Conservation (phyloP, 2,797 vertebrate genomes). For the Etheostoma perlongum region DNA sequence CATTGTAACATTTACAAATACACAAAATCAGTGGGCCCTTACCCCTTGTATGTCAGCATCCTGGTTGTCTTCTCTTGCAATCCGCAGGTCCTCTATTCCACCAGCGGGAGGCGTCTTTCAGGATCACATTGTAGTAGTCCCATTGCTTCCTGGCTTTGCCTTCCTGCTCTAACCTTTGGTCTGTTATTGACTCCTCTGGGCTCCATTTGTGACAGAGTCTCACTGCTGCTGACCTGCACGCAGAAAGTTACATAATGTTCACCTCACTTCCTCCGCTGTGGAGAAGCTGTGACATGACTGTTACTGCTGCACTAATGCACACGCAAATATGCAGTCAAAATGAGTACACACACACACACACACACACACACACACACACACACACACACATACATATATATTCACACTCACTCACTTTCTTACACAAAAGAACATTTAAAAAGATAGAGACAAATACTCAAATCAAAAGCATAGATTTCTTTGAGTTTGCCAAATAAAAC, state of each 20-base stretch:
- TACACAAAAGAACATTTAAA: not conserved
- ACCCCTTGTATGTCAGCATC: slow-evolving; percentile 67
- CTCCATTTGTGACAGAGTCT: slow-evolving; percentile 53
- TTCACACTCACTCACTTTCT: no score
- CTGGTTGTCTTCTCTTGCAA: slow-evolving; percentile 72
- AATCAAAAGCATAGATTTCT: not conserved
- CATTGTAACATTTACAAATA: not conserved
- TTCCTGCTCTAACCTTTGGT: slow-evolving; percentile 65
- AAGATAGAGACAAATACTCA: not conserved
- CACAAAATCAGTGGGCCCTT: not conserved
- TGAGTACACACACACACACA: no score
- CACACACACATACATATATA: no score
- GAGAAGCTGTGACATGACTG: not conserved
- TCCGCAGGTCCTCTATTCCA: slow-evolving; percentile 80
- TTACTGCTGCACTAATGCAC: no score
- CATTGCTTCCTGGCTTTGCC: slow-evolving; percentile 26
- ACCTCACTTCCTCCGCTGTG: not conserved
- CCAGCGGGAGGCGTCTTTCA: slow-evolving; percentile 85
- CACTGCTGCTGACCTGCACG: slow-evolving; percentile 50
- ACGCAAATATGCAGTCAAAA: no score
- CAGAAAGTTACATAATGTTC: slow-evolving; percentile 8
- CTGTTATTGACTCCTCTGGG: slow-evolving; percentile 58
- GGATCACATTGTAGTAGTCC: slow-evolving; percentile 92
- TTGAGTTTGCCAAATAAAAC: not conserved
- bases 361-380: not conserved